These are phyloP conservation scores for Prunella strophiata DNA, from an alignment of 2,797 vertebrate species.

Conservation along the genomic window DNA sequence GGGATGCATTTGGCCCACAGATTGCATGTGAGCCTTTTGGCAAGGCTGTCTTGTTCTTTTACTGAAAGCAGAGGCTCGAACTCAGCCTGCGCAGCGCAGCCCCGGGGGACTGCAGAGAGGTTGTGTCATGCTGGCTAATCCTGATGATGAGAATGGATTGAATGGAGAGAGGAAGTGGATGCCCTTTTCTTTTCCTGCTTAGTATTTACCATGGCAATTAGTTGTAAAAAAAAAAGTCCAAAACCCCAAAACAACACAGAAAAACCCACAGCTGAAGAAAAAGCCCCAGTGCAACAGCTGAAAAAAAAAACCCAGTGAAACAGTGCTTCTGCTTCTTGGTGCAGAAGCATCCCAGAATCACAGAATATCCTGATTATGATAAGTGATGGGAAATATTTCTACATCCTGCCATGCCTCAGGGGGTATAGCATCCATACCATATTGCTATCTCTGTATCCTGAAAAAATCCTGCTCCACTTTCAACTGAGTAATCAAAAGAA, in stretches of 20 bases:
- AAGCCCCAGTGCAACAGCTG: not conserved
- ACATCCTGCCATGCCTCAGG: not conserved
- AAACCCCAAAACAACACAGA: not conserved
- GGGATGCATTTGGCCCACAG: constrained; percentile 38
- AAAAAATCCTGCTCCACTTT: constrained; percentile 28
- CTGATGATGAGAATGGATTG: constrained; percentile 66
- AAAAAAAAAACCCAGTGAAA: not conserved
- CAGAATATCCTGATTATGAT: not conserved
- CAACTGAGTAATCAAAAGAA: constrained; percentile 1
- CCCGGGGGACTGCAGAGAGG: constrained; percentile 32
- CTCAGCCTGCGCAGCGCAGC: constrained; percentile 30
- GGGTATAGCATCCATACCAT: not conserved
- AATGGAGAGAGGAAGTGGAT: constrained; percentile 65
- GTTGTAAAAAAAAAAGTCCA: not conserved
- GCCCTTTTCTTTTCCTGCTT: constrained; percentile 63
- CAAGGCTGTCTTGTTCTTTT: not conserved
- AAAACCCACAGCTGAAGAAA: not conserved
- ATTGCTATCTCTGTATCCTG: not conserved
- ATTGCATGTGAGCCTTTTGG: constrained; percentile 12
- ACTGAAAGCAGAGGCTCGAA: constrained; percentile 38
- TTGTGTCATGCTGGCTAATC: constrained; percentile 61
- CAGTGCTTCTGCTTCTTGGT: not conserved
- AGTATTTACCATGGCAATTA: constrained; percentile 48
- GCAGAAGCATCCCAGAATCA: not conserved
- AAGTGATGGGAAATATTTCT: not conserved